phyloP scores from a whole-genome alignment of 2,888 invertebrate species.

The Diplolepis rosae region DNA sequence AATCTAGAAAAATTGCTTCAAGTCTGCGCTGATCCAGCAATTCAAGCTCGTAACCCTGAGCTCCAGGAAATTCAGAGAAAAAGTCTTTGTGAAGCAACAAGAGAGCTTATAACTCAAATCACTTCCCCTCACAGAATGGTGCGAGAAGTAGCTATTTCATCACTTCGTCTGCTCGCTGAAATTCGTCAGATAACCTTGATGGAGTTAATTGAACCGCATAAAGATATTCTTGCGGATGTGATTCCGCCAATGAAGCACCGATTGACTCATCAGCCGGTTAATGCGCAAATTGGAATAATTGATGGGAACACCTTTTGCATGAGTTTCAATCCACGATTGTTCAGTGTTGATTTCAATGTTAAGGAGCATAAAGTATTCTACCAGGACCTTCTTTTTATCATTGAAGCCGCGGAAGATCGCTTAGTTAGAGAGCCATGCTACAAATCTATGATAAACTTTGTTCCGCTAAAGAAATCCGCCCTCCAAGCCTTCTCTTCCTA shows the following conservation, averaged over 20 bases:
- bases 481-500: conserved; percentile 89
- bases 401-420: conserved; percentile 91
- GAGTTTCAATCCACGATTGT: conserved; percentile 90
- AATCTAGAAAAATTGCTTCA: conserved; percentile 92
- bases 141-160: conserved; percentile 93
- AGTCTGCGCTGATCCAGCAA: conserved; percentile 83
- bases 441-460: conserved; percentile 89
- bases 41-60: conserved; percentile 76
- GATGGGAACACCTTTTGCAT: conserved; percentile 98
- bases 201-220: conserved; percentile 95
- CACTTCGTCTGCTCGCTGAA: conserved; percentile 88
- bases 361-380: conserved; percentile 94
- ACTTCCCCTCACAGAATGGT: conserved; percentile 95
- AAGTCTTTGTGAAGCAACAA: conserved; percentile 91
- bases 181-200: conserved; percentile 90
- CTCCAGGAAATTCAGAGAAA: conserved; percentile 83
- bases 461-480: conserved; percentile 92
- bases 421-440: conserved; percentile 93
- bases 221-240: conserved; percentile 93
- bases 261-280: conserved; percentile 94
- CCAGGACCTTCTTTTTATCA: conserved; percentile 88
- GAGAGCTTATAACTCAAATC: conserved; percentile 93
- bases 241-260: conserved; percentile 96
- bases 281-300: conserved; percentile 97
- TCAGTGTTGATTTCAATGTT: conserved; percentile 90